Evolutionary conservation across 1,140 invertebrate species (phyloP), one percentile per base, ranked within the genome.

Genomic region (Pogonomyrmex barbatus): DNA sequence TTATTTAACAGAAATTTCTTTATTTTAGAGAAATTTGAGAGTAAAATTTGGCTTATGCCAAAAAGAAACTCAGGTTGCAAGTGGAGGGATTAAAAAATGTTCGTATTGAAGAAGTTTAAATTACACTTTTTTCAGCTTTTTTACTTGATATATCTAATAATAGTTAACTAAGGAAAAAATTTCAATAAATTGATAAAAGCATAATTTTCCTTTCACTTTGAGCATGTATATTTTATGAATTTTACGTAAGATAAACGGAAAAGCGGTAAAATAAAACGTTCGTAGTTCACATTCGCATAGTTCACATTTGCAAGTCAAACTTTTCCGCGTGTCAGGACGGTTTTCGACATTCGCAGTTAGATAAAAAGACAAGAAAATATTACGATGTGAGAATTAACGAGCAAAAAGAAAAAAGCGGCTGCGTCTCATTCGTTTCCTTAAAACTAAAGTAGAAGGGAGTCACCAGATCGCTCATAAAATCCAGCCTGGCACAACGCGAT

Each of bases 391-490:
- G 39, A 58, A 56, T 83, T 82, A 73, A 83, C 45, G 17, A n/a
- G 12, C 17, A 33, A 75, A 50, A 75, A 33, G 33, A 33, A 75
- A 50, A 75, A 33, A 33, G 50, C 54, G 45, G 58, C 30, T 8
- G 8, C 62, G 47, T 39, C 58, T 81, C 17, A 60, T 79, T 39
- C 24, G 50, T 45, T 52, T 17, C 8, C 14, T 54, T 24, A 33
- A 50, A 63, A 68, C 4, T 56, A 12, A 50, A 39, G 58, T 24
- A 36, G 42, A 78, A 84, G 70, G 42, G n/a, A 85, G 33, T 24
- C 33, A 45, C 54, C 14, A 45, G 42, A 65, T 42, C 45, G 62
- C 52, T 89, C 65, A 68, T 89, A 87, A 87, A 87, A 89, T 89
- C 65, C 85, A 58, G 63, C 54, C 45, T 87, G 79, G 47, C 58